A percentile compares a stretch with the other conserved stretches of the same genome.
phyloP scores from a whole-genome alignment of 1,140 invertebrate species.

The Spodoptera frugiperda region DNA sequence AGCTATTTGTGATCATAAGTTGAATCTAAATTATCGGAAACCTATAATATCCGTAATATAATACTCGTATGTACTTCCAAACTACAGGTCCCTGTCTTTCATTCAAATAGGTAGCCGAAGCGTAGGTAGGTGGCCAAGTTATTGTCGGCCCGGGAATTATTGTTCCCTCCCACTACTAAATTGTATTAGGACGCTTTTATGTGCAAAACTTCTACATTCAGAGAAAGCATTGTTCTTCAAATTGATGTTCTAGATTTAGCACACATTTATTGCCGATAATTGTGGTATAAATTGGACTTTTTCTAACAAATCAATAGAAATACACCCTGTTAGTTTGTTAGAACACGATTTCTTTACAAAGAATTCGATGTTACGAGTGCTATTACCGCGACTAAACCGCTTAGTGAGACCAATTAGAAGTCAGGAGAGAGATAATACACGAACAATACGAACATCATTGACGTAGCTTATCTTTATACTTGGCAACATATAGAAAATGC shows the following conservation, averaged over 20 bases:
- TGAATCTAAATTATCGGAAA: too few species aligned
- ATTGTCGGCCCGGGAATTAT: conserved; percentile 17
- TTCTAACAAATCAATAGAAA: not conserved
- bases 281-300: not conserved
- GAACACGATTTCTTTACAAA: not conserved
- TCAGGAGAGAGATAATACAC: not conserved
- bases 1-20: too few species aligned
- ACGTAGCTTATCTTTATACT: not conserved
- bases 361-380: conserved; percentile 5
- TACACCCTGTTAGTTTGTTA: conserved; percentile 10
- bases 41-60: not conserved
- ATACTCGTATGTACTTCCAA: not conserved
- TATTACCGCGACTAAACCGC: not conserved
- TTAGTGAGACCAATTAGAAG: conserved; percentile 16
- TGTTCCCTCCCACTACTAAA: conserved; percentile 25
- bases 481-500: too few species aligned
- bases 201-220: conserved; percentile 22
- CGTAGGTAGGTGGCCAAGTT: conserved; percentile 12
- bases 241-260: conserved; percentile 17
- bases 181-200: conserved; percentile 27
- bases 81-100: not conserved
- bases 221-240: conserved; percentile 26
- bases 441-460: not conserved
- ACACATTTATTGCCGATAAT: not conserved
- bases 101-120: not conserved